A percentile compares a stretch with the other conserved stretches of the same genome.
These are phyloP conservation scores for Acridotheres tristis DNA, from an alignment of 2,797 vertebrate genomes.

Conservation along the genomic window DNA sequence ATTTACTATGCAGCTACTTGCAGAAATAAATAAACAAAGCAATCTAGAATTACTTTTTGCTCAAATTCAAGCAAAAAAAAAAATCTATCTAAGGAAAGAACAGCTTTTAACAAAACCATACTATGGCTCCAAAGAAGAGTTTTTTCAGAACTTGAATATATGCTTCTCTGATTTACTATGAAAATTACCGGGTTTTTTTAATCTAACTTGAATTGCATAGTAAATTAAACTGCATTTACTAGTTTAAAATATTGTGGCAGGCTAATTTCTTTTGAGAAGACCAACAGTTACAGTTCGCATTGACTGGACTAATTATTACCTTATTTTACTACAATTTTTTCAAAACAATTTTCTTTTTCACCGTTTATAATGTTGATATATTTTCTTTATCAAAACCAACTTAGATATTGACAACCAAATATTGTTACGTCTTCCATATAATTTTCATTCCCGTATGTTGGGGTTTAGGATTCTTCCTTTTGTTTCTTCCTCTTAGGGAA, in stretches of 20 bases:
- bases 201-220: neutral
- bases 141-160: neutral
- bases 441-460: neutral
- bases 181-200: neutral
- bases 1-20: neutral
- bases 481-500: neutral
- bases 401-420: neutral
- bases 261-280: neutral
- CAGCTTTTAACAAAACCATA: neutral
- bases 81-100: neutral
- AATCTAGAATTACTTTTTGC: neutral
- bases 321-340: neutral
- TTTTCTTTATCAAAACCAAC: conserved; percentile 14
- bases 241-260: neutral
- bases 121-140: neutral
- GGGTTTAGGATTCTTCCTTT: neutral
- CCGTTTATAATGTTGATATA: neutral
- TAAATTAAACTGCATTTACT: neutral
- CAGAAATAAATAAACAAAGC: neutral
- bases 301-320: neutral
- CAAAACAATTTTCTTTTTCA: neutral
- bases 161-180: neutral
- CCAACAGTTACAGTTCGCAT: neutral
- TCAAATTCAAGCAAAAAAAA: neutral
- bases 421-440: neutral